phyloP scores from a whole-genome alignment of 1,140 invertebrate species.

The Bombus pascuorum region DNA sequence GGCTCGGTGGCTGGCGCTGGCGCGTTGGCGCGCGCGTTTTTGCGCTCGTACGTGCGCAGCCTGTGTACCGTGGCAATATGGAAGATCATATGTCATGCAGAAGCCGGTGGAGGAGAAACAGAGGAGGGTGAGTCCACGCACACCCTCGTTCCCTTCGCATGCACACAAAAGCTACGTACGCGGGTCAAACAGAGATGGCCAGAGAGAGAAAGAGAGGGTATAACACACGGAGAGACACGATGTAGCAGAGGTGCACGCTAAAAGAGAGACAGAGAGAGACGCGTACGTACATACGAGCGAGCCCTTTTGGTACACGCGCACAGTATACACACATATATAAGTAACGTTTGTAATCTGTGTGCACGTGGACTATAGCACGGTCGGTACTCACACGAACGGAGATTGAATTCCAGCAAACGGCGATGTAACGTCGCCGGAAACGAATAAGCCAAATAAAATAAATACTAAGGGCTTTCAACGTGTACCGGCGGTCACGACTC shows the following conservation, averaged over 20 bases:
- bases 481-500: conserved; percentile 43
- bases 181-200: not conserved
- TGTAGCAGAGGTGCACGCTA: too few relatives aligned
- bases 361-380: not conserved
- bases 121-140: conserved; percentile 39
- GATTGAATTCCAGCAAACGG: conserved; percentile 77
- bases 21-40: conserved; percentile 57
- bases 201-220: not conserved
- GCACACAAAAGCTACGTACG: conserved; percentile 58
- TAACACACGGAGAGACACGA: not conserved
- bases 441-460: conserved; percentile 77
- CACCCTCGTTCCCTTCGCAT: conserved; percentile 63
- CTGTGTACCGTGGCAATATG: conserved; percentile 74
- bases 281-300: not conserved
- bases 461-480: conserved; percentile 71
- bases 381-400: conserved; percentile 55
- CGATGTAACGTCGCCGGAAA: conserved; percentile 73
- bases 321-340: too few relatives aligned
- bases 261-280: not conserved
- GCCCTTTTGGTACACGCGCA: too few relatives aligned
- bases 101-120: conserved; percentile 59
- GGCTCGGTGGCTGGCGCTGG: conserved; percentile 20
- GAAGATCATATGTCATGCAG: conserved; percentile 78
- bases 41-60: conserved; percentile 57
- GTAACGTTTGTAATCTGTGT: not conserved